Base-by-base conservation (phyloP, 2,113 vertebrate species). In the Petromus typicus region DNA sequence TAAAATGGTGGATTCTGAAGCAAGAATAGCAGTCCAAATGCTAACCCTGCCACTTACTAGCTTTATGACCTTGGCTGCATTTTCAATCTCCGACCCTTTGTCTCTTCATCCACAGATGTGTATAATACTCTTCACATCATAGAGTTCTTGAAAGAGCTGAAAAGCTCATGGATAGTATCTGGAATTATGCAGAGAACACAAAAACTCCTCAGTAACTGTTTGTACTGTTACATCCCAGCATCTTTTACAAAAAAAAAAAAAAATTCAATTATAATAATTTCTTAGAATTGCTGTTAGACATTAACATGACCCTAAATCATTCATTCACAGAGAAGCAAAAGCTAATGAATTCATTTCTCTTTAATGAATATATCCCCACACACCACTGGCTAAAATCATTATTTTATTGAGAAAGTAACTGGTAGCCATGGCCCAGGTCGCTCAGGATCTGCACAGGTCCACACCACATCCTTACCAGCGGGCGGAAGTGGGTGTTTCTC, bases 231-330 rank as follows among this genome's bases (percentile, higher is more conserved):
- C 66, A 17, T 45, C 11, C 92, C 56, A 88, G 22, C 2, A 78
- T 90, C 18, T 78, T 89, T 89, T 34, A 73, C 81, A 90, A 95
- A 88, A 48, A 97, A 85, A 94, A n/a, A 51, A 37, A 37, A 27
- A 34, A 75, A 51, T 80, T 23, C 59, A 93, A 69, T 8, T 78
- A 54, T 83, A 91, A 89, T 63, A 89, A 20, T 8, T 37, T 22
- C 54, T 88, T 43, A 69, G 11, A 83, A 83, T 91, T 59, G 23
- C 30, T 56, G 54, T 61, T 56, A 34, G 54, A 37, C 25, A 23
- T 61, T 67, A 67, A 92, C 0, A 0, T 73, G 37, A 14, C 54
- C 79, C 37, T 95, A 90, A 93, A 91, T 81, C 64, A 93, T 69
- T 92, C 90, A 96, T 81, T 76, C 71, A 12, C 13, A 32, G 43